Percentiles rank a stretch among this genome's conserved stretches.
These are phyloP conservation scores for Apamea epomidion DNA, from an alignment of 2,888 invertebrate genomes.

Conservation along the genomic window DNA sequence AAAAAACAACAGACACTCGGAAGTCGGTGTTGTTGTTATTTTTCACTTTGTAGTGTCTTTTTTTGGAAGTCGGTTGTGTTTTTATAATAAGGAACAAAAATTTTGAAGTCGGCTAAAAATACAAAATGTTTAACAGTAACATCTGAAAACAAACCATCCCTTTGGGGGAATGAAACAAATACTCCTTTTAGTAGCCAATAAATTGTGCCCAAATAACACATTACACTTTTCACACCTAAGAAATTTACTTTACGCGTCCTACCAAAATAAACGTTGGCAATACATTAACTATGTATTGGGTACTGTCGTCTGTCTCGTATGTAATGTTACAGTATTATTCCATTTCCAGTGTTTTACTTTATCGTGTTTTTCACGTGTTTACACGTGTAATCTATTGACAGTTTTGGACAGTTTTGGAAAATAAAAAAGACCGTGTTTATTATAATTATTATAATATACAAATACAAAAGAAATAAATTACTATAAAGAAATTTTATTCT, in stretches of 20 bases:
- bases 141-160: constrained; percentile 24
- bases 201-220: constrained; percentile 46
- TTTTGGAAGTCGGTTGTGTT: too few relatives aligned
- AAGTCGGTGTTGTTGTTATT: too few relatives aligned
- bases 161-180: constrained; percentile 34
- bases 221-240: constrained; percentile 56
- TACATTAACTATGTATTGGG: constrained; percentile 64
- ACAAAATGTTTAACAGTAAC: not conserved
- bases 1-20: too few relatives aligned
- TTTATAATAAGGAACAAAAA: too few relatives aligned
- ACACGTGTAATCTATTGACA: not conserved
- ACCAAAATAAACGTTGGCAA: constrained; percentile 57
- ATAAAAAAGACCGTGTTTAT: too few relatives aligned
- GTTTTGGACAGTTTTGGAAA: not conserved
- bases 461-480: too few relatives aligned
- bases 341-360: constrained; percentile 15
- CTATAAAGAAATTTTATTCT: too few relatives aligned
- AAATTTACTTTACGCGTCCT: constrained; percentile 43
- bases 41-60: too few relatives aligned
- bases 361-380: constrained; percentile 22
- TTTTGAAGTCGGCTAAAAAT: too few relatives aligned
- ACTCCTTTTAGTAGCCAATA: constrained; percentile 47
- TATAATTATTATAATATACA: too few relatives aligned
- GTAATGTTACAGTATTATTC: constrained; percentile 26
- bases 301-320: constrained; percentile 29